Evolutionary conservation across 2,113 vertebrate genomes (phyloP).

Genomic region (Trematomus loennbergii): DNA sequence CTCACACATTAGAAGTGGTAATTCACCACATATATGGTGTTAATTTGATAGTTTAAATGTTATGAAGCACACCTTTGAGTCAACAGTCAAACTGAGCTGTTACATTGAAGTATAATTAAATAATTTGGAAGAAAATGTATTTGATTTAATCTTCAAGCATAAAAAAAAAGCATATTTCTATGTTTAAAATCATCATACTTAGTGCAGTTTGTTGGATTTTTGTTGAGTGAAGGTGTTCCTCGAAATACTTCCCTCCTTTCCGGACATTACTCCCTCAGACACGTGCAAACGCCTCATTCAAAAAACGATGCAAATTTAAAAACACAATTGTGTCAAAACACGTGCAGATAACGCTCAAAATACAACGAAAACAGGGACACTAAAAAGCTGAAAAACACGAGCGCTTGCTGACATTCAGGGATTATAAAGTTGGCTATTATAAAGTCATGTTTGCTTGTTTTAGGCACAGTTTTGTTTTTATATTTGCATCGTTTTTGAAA

Average conservation of each 20-base stretch:
- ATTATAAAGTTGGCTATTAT: no score
- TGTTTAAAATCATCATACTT: neutral
- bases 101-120: neutral
- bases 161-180: neutral
- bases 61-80: neutral
- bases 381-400: no score
- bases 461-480: no score
- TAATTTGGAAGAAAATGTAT: neutral
- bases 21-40: neutral
- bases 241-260: neutral
- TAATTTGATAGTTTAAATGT: constrained; percentile 9
- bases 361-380: no score
- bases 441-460: no score
- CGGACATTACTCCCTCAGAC: neutral
- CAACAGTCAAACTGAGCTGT: neutral
- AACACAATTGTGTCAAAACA: no score
- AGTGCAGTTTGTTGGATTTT: neutral
- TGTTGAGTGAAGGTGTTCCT: neutral
- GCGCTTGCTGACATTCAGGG: no score
- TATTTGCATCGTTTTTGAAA: no score
- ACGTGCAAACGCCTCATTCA: no score
- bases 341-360: no score
- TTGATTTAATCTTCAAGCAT: neutral
- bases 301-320: no score
- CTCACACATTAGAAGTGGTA: neutral